Evolutionary conservation across 2,888 invertebrate genomes (phyloP).

Genomic region (Xestobium rufovillosum): DNA sequence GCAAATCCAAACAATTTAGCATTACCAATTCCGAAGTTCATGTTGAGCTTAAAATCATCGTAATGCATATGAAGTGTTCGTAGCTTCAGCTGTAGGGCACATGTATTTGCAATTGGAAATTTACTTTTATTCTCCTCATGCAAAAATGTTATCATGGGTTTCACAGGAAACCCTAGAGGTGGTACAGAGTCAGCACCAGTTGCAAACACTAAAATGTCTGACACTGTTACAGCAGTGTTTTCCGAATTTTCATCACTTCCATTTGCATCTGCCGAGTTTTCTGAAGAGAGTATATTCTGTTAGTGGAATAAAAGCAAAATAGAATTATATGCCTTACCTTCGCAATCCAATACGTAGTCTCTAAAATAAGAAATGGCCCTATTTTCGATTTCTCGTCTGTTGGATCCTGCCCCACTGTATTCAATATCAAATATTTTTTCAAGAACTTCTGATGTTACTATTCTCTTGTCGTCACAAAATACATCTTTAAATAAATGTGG

Average conservation of each 20-base stretch:
- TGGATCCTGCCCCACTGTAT: constrained; percentile 7
- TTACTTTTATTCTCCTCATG: too few species aligned
- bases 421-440: constrained; percentile 8
- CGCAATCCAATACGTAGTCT: constrained; percentile 7
- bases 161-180: constrained; percentile 15
- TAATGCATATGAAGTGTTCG: constrained; percentile 12
- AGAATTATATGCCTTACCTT: constrained; percentile 10
- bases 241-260: constrained; percentile 3
- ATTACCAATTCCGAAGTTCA: constrained; percentile 14
- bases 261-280: constrained; percentile 2
- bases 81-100: constrained; percentile 12
- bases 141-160: constrained; percentile 11
- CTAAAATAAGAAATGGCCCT: constrained; percentile 8
- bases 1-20: constrained; percentile 2
- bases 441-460: constrained; percentile 6
- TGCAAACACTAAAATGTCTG: constrained; percentile 12
- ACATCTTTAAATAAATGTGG: constrained; percentile 8
- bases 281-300: constrained; percentile 3
- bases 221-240: constrained; percentile 3
- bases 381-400: constrained; percentile 6
- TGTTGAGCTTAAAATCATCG: constrained; percentile 14
- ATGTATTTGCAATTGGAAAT: too few species aligned
- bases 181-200: constrained; percentile 13
- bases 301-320: constrained; percentile 5
- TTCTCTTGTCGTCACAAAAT: constrained; percentile 4